Evolutionary conservation across 2,797 vertebrate species (phyloP).

Genomic region (Pterois miles): DNA sequence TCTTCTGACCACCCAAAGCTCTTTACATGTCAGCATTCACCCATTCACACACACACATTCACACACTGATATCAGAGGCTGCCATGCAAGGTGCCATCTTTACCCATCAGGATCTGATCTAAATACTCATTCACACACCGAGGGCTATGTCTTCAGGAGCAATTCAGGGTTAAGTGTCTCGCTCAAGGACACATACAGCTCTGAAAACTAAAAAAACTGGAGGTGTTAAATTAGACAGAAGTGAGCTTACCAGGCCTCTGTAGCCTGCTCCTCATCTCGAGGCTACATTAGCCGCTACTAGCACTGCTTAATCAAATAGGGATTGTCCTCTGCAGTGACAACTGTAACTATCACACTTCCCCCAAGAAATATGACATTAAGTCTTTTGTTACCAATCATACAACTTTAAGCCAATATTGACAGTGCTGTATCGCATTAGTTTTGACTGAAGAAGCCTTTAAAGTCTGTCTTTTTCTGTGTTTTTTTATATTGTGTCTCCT

Average conservation of each 20-base stretch:
- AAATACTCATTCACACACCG: too few relatives aligned
- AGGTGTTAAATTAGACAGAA: neutral
- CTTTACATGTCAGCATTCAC: too few relatives aligned
- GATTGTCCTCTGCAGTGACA: neutral
- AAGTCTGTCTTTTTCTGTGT: constrained; percentile 9
- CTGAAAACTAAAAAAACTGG: too few relatives aligned
- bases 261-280: neutral
- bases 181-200: too few relatives aligned
- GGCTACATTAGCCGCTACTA: neutral
- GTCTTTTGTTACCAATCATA: neutral
- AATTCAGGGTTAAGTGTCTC: too few relatives aligned
- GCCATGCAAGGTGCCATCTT: too few relatives aligned
- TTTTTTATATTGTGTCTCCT: constrained; percentile 22
- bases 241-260: neutral
- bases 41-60: too few relatives aligned
- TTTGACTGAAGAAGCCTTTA: neutral
- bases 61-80: too few relatives aligned
- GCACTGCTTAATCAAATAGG: neutral
- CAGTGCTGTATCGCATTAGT: constrained; percentile 5
- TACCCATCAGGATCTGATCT: too few relatives aligned
- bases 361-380: neutral
- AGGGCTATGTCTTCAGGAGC: too few relatives aligned
- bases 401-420: constrained; percentile 15
- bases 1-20: too few relatives aligned
- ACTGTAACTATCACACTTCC: neutral